Percentiles rank a stretch among this genome's conserved stretches.
Conservation (phyloP, 2,888 invertebrate genomes). For the Brachynemurus nebulosus region DNA sequence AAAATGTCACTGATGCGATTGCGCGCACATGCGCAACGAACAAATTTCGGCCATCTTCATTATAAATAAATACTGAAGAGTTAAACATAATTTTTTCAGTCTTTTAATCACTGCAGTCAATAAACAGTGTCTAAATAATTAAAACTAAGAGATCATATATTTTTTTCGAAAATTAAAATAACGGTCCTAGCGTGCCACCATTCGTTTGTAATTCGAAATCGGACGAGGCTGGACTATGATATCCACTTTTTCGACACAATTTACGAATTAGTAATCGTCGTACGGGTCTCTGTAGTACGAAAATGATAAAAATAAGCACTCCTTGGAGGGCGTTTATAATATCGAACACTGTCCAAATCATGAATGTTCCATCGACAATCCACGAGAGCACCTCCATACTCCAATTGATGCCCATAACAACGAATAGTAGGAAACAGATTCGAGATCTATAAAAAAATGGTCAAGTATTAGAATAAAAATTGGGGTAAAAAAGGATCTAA, state of each 20-base stretch:
- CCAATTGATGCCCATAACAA: conserved; percentile 58
- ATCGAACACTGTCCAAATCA: conserved; percentile 48
- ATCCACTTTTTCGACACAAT: not conserved
- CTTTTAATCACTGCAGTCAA: too few species aligned
- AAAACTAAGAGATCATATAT: too few species aligned
- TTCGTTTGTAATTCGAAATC: not conserved
- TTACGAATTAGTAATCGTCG: not conserved
- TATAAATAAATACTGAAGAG: too few species aligned
- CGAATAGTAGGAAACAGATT: conserved; percentile 43
- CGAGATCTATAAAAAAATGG: conserved; percentile 32
- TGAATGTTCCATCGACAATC: conserved; percentile 37
- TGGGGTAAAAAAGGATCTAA: not conserved
- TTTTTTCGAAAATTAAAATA: too few species aligned
- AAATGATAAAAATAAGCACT: conserved; percentile 49
- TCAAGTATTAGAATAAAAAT: not conserved
- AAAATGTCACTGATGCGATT: too few species aligned
- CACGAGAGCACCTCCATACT: conserved; percentile 54
- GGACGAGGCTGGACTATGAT: not conserved
- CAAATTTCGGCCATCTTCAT: too few species aligned
- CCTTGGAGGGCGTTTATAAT: conserved; percentile 57
- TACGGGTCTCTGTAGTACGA: conserved; percentile 28
- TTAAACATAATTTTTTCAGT: too few species aligned
- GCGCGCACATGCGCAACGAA: too few species aligned
- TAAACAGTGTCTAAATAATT: too few species aligned
- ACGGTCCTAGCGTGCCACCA: too few species aligned